Conservation (phyloP, 2,888 invertebrate genomes). For the Ferdinandea cuprea region DNA sequence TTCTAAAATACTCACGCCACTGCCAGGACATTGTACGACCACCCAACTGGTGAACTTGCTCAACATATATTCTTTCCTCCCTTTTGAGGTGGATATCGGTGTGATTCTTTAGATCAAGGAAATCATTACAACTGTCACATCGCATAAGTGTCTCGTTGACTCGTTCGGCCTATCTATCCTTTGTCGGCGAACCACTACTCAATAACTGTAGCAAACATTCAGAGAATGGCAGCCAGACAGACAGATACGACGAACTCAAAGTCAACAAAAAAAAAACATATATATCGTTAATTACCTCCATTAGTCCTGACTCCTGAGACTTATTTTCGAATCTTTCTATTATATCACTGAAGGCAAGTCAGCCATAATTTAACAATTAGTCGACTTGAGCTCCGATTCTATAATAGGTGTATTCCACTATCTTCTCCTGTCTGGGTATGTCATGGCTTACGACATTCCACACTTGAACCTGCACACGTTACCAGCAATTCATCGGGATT, state of each 20-base stretch:
- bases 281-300: conserved; percentile 65
- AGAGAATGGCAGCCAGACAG: conserved; percentile 39
- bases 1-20: background rate
- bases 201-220: conserved; percentile 64
- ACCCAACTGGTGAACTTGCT: conserved; percentile 42
- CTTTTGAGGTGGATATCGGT: conserved; percentile 4
- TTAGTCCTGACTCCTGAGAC: conserved; percentile 54
- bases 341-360: conserved; percentile 51
- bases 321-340: conserved; percentile 35
- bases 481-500: conserved; percentile 38
- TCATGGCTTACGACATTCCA: conserved; percentile 48
- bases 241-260: conserved; percentile 8
- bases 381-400: conserved; percentile 42
- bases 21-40: conserved; percentile 35
- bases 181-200: conserved; percentile 59
- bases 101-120: conserved; percentile 51
- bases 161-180: conserved; percentile 39
- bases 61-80: background rate
- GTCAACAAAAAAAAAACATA: conserved; percentile 3
- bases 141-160: conserved; percentile 63
- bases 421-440: conserved; percentile 61
- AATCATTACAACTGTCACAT: conserved; percentile 68
- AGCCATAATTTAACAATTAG: conserved; percentile 70
- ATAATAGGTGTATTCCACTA: background rate
- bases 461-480: background rate